phyloP scores from a whole-genome alignment of 1,140 invertebrate species.

The Radopholus similis region DNA sequence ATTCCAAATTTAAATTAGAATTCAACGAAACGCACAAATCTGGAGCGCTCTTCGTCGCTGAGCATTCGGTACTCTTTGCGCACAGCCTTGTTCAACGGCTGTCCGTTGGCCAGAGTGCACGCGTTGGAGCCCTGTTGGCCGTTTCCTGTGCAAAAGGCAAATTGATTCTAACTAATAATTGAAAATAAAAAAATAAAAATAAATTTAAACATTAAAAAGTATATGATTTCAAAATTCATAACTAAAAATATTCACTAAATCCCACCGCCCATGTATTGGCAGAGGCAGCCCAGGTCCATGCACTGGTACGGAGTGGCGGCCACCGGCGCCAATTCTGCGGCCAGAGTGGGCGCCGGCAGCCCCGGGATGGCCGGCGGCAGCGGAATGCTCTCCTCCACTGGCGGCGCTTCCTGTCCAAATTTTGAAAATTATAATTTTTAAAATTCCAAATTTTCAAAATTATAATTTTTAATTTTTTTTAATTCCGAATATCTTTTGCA shows the following conservation, averaged over 20 bases:
- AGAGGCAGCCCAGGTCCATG: conserved; percentile 48
- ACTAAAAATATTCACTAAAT: not conserved
- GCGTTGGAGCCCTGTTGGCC: conserved; percentile 35
- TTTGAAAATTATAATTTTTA: not conserved
- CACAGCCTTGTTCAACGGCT: conserved; percentile 30
- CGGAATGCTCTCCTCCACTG: conserved; percentile 25
- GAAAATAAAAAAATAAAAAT: no score
- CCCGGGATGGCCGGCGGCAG: conserved; percentile 39
- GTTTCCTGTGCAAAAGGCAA: conserved; percentile 21
- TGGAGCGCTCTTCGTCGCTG: conserved; percentile 25
- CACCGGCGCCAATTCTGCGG: no score
- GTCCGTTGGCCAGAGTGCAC: conserved; percentile 35
- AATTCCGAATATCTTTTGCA: no score
- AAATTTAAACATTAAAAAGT: no score
- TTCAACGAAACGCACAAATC: not conserved
- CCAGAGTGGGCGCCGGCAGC: no score
- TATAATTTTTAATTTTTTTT: no score
- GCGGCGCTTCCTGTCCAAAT: conserved; percentile 19
- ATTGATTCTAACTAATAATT: no score
- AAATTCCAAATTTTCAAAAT: not conserved
- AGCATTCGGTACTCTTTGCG: conserved; percentile 43
- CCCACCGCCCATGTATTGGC: conserved; percentile 34
- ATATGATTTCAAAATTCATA: not conserved
- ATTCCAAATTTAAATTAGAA: not conserved
- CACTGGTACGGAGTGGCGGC: conserved; percentile 44